These are phyloP conservation scores for Emys orbicularis DNA, from an alignment of 2,797 vertebrate genomes.

Conservation along the genomic window DNA sequence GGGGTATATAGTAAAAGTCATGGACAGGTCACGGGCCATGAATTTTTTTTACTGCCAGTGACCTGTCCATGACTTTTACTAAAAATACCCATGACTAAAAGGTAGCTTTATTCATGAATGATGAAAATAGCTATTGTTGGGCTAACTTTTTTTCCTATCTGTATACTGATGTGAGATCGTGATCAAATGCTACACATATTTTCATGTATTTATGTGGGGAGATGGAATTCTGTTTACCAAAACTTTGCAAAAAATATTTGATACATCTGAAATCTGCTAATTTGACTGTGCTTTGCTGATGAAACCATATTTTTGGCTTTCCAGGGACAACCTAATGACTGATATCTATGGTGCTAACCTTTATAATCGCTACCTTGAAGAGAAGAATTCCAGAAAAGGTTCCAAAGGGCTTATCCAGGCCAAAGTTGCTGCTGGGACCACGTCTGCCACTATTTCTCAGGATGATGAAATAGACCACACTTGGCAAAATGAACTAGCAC, in stretches of 20 bases:
- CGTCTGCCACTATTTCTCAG: constrained; percentile 64
- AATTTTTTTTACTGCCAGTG: no score
- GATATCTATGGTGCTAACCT: constrained; percentile 93
- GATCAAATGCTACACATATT: background rate
- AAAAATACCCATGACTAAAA: no score
- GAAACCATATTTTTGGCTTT: accelerated
- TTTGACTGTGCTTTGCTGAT: background rate
- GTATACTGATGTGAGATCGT: accelerated
- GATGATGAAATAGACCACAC: constrained; percentile 71
- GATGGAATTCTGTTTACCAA: background rate
- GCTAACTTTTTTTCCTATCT: background rate
- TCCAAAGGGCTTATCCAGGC: constrained; percentile 65
- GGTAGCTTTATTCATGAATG: background rate
- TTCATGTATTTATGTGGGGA: background rate
- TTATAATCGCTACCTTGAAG: constrained; percentile 89
- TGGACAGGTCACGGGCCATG: no score
- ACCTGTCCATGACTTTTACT: no score
- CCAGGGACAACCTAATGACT: constrained; percentile 92
- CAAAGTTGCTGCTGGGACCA: constrained; percentile 30
- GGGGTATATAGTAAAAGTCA: no score
- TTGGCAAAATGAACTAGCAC: constrained; percentile 82
- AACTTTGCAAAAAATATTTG: no score
- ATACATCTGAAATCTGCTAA: accelerated
- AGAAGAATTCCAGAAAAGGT: constrained; percentile 61
- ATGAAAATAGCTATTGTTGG: background rate